Percentiles rank a stretch among this genome's conserved stretches.
Conservation (phyloP, 1,140 invertebrate genomes). For the Antheraea mylitta region DNA sequence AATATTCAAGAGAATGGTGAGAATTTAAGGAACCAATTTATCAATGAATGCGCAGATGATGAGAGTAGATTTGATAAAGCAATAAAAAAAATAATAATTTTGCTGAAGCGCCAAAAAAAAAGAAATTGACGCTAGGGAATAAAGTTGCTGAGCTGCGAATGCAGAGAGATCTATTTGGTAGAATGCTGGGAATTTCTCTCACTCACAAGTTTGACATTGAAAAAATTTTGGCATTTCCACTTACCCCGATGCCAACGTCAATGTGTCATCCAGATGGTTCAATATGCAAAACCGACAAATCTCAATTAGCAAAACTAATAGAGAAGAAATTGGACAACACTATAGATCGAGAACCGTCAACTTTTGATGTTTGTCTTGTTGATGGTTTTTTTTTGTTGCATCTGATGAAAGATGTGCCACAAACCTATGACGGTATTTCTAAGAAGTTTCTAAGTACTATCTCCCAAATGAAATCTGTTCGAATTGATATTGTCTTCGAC, state of each 20-base stretch:
- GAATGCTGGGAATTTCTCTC: constrained; percentile 25
- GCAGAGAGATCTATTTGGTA: constrained; percentile 37
- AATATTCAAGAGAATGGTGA: constrained; percentile 27
- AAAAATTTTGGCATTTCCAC: constrained; percentile 26
- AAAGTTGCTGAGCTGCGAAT: too few relatives aligned
- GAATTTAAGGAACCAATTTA: constrained; percentile 18
- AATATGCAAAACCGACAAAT: constrained; percentile 31
- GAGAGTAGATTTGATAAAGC: constrained; percentile 23
- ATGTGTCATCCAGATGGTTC: constrained; percentile 31
- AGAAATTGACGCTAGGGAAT: constrained; percentile 21
- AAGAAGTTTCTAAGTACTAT: constrained; percentile 19
- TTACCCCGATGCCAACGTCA: constrained; percentile 24
- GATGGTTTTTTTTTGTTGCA: constrained; percentile 32
- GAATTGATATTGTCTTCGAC: constrained; percentile 35
- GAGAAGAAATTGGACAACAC: constrained; percentile 12
- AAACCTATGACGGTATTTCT: constrained; percentile 26
- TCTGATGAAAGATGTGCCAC: constrained; percentile 26
- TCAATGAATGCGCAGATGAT: constrained; percentile 18
- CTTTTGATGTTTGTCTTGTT: constrained; percentile 24
- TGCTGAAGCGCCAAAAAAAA: constrained; percentile 21
- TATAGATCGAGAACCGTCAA: constrained; percentile 8
- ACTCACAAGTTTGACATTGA: constrained; percentile 24
- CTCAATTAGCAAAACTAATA: constrained; percentile 23
- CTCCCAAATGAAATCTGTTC: constrained; percentile 17
- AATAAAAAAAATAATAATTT: constrained; percentile 21